Conservation (phyloP, 2,797 vertebrate species). For the Dicrostonyx torquatus region DNA sequence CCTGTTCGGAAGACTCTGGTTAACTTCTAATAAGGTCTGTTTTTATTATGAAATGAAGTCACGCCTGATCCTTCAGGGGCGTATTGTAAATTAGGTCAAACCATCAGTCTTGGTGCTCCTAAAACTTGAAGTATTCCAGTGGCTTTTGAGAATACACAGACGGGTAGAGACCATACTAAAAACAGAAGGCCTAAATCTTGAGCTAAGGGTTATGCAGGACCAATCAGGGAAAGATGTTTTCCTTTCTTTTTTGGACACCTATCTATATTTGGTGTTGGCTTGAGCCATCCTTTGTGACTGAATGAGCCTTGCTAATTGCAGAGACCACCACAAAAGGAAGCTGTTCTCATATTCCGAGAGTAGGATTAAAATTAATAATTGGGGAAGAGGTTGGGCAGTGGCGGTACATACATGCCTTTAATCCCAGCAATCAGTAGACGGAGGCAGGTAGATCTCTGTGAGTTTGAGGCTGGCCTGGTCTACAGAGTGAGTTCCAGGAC, state of each 20-base stretch:
- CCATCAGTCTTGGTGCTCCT: not conserved
- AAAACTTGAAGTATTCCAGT: slow-evolving; percentile 9
- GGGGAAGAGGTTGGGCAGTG: no score
- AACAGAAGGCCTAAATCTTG: not conserved
- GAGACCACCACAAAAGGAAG: not conserved
- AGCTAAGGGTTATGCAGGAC: not conserved
- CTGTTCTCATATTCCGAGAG: not conserved
- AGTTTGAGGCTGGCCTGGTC: not conserved
- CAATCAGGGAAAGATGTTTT: not conserved
- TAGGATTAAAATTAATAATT: not conserved
- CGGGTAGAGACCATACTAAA: not conserved
- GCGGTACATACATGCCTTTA: not conserved
- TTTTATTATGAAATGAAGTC: slow-evolving; percentile 61
- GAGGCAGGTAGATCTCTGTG: not conserved
- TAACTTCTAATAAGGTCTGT: slow-evolving; percentile 15
- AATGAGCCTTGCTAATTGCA: not conserved
- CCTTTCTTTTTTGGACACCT: not conserved
- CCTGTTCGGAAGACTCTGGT: not conserved
- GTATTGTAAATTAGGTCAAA: slow-evolving; percentile 24
- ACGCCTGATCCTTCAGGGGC: slow-evolving; percentile 39
- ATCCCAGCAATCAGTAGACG: not conserved
- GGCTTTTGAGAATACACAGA: slow-evolving; percentile 1
- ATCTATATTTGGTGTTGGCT: not conserved
- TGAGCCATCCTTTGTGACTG: not conserved
- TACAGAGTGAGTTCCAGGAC: not conserved